Evolutionary conservation across 2,113 vertebrate genomes (phyloP).

Genomic region (Rhadina sibilatrix): DNA sequence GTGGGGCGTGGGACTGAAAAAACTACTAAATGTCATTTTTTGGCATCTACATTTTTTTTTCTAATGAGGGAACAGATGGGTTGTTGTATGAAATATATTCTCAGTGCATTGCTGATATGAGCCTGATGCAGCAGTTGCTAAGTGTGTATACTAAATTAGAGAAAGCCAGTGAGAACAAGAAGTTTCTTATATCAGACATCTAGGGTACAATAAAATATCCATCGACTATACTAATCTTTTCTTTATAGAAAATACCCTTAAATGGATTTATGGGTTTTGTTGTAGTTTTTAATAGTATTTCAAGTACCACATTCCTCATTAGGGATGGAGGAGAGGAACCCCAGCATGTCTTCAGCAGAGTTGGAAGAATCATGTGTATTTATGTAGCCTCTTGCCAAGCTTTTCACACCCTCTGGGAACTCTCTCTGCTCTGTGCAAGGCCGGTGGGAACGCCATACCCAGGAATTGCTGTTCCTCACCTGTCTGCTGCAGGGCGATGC

Average conservation of each 20-base stretch:
- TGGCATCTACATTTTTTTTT: not conserved
- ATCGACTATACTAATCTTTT: not conserved
- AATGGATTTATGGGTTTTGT: not conserved
- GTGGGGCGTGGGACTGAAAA: not conserved
- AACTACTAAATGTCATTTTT: not conserved
- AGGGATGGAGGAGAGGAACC: not conserved
- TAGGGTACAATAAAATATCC: not conserved
- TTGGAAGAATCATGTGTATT: not conserved
- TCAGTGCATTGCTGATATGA: not conserved
- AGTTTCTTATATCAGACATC: not conserved
- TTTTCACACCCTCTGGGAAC: not conserved
- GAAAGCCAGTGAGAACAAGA: not conserved
- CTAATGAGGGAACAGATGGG: not conserved
- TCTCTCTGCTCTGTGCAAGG: not conserved
- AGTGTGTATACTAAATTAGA: not conserved
- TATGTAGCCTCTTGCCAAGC: not conserved
- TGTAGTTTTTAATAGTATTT: not conserved
- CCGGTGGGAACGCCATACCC: rapidly evolving
- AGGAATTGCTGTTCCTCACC: not conserved
- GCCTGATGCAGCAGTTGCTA: slow-evolving; percentile 1
- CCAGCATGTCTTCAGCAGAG: rapidly evolving
- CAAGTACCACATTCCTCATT: not conserved
- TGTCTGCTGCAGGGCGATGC: rapidly evolving
- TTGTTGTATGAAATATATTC: not conserved
- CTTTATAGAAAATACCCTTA: not conserved